Conservation (phyloP, 2,888 invertebrate species). For the Melanostoma scalare region DNA sequence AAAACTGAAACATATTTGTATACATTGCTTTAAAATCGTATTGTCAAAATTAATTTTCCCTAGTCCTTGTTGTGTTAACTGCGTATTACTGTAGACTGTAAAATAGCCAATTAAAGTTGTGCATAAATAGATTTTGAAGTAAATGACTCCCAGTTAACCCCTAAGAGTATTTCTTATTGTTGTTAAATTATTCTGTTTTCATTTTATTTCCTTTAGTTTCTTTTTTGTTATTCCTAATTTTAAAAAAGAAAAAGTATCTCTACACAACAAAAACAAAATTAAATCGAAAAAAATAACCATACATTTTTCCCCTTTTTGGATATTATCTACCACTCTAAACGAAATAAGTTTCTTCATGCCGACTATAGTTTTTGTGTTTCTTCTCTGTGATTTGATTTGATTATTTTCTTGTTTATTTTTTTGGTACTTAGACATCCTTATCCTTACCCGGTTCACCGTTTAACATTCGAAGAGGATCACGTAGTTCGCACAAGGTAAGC, state of each 20-base stretch:
- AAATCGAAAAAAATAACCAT: conserved; percentile 8
- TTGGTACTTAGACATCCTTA: conserved; percentile 90
- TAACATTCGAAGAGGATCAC: conserved; percentile 94
- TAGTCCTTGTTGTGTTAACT: background rate
- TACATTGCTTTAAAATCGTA: no score
- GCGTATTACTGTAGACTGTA: background rate
- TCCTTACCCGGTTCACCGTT: conserved; percentile 98
- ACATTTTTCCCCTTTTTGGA: conserved; percentile 31
- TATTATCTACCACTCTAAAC: conserved; percentile 9
- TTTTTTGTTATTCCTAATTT: conserved; percentile 75
- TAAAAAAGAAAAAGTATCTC: conserved; percentile 66
- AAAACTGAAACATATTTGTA: no score
- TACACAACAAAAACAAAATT: conserved; percentile 56
- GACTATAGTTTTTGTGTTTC: conserved; percentile 69
- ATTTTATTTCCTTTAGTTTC: conserved; percentile 75
- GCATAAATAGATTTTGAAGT: background rate
- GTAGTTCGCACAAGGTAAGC: conserved; percentile 90
- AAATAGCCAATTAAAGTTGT: background rate
- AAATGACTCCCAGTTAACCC: background rate
- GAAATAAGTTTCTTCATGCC: conserved; percentile 38
- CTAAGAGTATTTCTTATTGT: background rate
- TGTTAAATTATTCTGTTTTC: conserved; percentile 54
- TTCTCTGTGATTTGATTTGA: conserved; percentile 71
- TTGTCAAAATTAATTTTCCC: no score
- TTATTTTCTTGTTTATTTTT: conserved; percentile 73